Base-by-base conservation (phyloP, 2,113 vertebrate genomes). In the Micronycteris hirsuta region DNA sequence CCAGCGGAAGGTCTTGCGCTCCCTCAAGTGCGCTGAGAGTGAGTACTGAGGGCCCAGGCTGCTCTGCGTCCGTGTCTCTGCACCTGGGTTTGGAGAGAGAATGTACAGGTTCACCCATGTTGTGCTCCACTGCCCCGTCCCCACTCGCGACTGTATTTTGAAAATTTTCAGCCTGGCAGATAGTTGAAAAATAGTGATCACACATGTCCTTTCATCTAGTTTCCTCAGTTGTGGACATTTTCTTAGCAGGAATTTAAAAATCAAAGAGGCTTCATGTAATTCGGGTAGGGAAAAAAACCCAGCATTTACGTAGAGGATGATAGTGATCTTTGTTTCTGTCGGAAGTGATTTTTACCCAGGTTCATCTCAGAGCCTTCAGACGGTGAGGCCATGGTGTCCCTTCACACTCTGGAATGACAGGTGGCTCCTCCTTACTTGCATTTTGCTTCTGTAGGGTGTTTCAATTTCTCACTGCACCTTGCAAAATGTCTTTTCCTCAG, bases 1-100 rank as follows among this genome's bases (percentile, higher is more conserved):
- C 10, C 99, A 99, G 91, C 98, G 99, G 49, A 99, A 99, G 97
- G 99, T 99, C 92, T 99, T 99, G 81, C 99, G 99, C 47, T 98
- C 99, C 0, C 99, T 99, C 71, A 99, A 99, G 90, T 99, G 99
- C 78, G 94, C 97, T 0, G 99, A 99, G 68, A 92, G 99, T 99
- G 97, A 99, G 99, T 99, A 38, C n/a, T 15, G 33, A 3, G 47
- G 2, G 2, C 1, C 3, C 9, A 2, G 68, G 54, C 33, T 4
- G 4, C 0, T 7, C 52, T 11, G 5, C 20, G 3, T 58, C 45
- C 1, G 0, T 49, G 15, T 52, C 45, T 16, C 6, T 65, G 41
- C 6, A 4, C 65, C 49, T 15, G 36, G 61, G 33, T 17, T 54
- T 13, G 1, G 19, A 4, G 19, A 33, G 22, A 16, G 49, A 10